phyloP scores from a whole-genome alignment of 2,113 vertebrate genomes.

The Hydrochoerus hydrochaeris region DNA sequence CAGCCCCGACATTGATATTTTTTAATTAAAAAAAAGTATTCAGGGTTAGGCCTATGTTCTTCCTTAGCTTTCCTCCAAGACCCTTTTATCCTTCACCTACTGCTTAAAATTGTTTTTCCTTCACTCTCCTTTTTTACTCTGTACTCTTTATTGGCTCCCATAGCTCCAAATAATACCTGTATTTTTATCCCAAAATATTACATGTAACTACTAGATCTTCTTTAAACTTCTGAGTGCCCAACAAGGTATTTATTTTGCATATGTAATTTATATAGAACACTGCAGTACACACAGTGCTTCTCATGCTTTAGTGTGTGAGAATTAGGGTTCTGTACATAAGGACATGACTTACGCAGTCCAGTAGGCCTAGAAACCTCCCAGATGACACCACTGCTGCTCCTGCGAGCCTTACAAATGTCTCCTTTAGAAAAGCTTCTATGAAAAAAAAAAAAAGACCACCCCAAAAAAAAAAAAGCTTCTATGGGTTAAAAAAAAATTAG shows the following conservation, averaged over 20 bases:
- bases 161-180: slow-evolving; percentile 32
- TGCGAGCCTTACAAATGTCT: neutral
- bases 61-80: neutral
- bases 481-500: neutral
- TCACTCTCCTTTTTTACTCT: neutral
- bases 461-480: neutral
- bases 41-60: neutral
- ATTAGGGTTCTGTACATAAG: neutral
- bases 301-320: neutral
- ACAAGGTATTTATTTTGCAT: neutral
- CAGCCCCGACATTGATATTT: no score
- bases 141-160: neutral
- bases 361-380: neutral
- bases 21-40: neutral
- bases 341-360: neutral
- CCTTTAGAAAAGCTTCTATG: neutral
- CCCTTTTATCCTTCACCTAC: slow-evolving; percentile 3
- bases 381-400: neutral
- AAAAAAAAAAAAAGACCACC: no score
- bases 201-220: neutral
- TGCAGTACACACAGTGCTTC: neutral
- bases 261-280: neutral
- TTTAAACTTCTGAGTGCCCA: slow-evolving; percentile 9
- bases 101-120: neutral
- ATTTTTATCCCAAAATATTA: neutral